A percentile compares a stretch with the other conserved stretches of the same genome.
These are phyloP conservation scores for Etheostoma perlongum DNA, from an alignment of 2,797 vertebrate genomes.

Conservation along the genomic window DNA sequence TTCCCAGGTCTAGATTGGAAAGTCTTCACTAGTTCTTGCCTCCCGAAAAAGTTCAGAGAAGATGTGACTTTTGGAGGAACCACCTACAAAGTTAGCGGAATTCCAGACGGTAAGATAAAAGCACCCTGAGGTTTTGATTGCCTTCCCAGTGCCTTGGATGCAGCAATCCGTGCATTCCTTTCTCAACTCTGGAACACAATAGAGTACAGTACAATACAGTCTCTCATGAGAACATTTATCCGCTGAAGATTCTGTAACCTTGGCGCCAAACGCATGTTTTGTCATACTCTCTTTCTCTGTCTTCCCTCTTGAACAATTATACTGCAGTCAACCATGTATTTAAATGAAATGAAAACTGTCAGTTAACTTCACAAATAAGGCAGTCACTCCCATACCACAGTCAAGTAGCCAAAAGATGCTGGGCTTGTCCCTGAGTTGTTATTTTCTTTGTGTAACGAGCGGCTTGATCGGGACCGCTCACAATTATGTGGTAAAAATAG, in stretches of 20 bases:
- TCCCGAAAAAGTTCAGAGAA: constrained; percentile 93
- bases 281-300: constrained; percentile 71
- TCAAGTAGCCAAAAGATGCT: constrained; percentile 82
- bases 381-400: constrained; percentile 85
- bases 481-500: constrained; percentile 87
- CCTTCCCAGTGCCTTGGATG: constrained; percentile 58
- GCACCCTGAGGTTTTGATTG: constrained; percentile 65
- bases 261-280: constrained; percentile 80
- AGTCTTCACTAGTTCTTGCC: constrained; percentile 94
- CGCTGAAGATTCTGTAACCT: constrained; percentile 59
- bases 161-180: constrained; percentile 66
- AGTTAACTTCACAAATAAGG: constrained; percentile 86
- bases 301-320: constrained; percentile 80
- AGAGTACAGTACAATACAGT: constrained; percentile 69
- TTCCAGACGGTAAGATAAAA: constrained; percentile 90
- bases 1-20: constrained; percentile 86
- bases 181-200: constrained; percentile 55
- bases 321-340: constrained; percentile 83
- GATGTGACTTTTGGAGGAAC: constrained; percentile 93
- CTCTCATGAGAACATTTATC: constrained; percentile 69
- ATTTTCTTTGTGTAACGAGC: constrained; percentile 80
- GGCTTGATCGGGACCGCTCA: constrained; percentile 81
- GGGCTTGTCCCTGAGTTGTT: constrained; percentile 81
- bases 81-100: constrained; percentile 95
- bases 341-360: constrained; percentile 85